Evolutionary conservation across 2,113 vertebrate genomes (phyloP).

Genomic region (Hypomesus transpacificus): DNA sequence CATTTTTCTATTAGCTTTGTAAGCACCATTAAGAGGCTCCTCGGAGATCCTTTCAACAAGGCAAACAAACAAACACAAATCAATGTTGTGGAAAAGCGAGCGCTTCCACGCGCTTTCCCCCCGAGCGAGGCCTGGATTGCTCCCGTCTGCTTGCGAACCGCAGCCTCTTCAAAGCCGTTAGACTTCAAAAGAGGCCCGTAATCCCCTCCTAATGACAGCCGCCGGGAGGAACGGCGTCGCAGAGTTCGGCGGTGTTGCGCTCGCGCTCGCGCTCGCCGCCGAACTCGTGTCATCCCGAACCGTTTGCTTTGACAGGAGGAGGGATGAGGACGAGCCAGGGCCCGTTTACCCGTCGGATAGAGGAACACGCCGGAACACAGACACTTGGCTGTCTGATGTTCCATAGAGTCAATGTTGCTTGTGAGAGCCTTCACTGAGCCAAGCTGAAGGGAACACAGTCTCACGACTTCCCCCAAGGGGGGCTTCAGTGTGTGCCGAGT

Average conservation of each 20-base stretch:
- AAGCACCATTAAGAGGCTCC: conserved; percentile 56
- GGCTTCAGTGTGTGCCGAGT: background rate
- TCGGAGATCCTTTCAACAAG: conserved; percentile 47
- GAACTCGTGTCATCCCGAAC: conserved; percentile 34
- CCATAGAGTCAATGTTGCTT: conserved; percentile 21
- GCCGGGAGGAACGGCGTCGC: conserved; percentile 26
- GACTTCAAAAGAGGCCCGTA: conserved; percentile 47
- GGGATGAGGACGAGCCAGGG: background rate
- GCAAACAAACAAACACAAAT: conserved; percentile 40
- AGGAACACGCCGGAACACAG: background rate
- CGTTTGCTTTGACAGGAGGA: conserved; percentile 5
- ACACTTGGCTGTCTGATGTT: conserved; percentile 34
- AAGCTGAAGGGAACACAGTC: conserved; percentile 47
- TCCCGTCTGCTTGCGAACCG: conserved; percentile 41
- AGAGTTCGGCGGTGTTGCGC: conserved; percentile 33
- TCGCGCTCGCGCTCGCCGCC: conserved; percentile 42
- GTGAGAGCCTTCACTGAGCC: conserved; percentile 41
- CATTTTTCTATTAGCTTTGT: conserved; percentile 53
- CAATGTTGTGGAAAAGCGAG: conserved; percentile 41
- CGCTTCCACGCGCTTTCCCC: conserved; percentile 15
- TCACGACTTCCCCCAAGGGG: conserved; percentile 1
- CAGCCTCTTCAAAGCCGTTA: conserved; percentile 45
- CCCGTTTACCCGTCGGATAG: too few species aligned
- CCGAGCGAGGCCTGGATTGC: conserved; percentile 37
- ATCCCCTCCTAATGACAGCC: conserved; percentile 50